Conservation (phyloP, 2,113 vertebrate species). For the Pheucticus melanocephalus region DNA sequence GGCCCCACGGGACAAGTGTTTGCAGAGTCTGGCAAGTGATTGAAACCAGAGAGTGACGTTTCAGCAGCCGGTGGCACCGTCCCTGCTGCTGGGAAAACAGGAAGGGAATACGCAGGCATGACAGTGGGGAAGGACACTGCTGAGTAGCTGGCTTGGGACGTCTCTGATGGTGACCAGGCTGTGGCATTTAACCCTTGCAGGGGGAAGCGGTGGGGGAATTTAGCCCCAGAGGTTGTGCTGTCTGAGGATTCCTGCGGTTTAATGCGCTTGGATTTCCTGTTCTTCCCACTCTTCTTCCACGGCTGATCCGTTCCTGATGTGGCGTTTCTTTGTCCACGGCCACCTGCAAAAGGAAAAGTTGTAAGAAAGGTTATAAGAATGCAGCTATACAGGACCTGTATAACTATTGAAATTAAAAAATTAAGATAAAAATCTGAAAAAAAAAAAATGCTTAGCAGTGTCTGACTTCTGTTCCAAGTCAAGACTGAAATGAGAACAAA, state of each 20-base stretch:
- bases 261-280: constrained; percentile 82
- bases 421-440: not conserved
- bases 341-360: constrained; percentile 1
- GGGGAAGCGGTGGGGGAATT: constrained; percentile 73
- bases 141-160: constrained; percentile 83
- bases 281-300: constrained; percentile 78
- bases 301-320: constrained; percentile 48
- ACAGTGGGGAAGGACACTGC: constrained; percentile 79
- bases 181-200: constrained; percentile 84
- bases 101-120: constrained; percentile 81
- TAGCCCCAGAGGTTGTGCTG: constrained; percentile 80
- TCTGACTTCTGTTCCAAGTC: not conserved
- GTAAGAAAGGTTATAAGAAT: not conserved
- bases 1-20: constrained; percentile 67
- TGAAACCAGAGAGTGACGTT: constrained; percentile 64
- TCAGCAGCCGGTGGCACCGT: constrained; percentile 54
- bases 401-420: not conserved
- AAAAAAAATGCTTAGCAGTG: not conserved
- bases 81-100: constrained; percentile 74
- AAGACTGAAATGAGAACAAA: not conserved
- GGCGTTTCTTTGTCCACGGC: constrained; percentile 50
- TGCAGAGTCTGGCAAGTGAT: constrained; percentile 67
- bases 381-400: not conserved
- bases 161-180: constrained; percentile 86
- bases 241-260: constrained; percentile 86